Evolutionary conservation across 1,140 invertebrate species (phyloP), one percentile per base, ranked within the genome.

Genomic region (Aporrectodea caliginosa): DNA sequence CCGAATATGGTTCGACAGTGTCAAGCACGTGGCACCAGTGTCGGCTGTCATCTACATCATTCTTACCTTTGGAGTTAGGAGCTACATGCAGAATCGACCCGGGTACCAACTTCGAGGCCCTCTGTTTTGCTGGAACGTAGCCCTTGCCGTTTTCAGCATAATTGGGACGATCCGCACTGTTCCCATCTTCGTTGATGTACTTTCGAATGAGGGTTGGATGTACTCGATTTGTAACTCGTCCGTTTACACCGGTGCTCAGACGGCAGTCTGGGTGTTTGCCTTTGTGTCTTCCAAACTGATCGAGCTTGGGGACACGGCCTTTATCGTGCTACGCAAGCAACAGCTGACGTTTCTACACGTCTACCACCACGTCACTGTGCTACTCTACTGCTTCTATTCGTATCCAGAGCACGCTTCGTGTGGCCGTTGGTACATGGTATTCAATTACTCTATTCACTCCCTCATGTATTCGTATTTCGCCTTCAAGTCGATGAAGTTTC

Each of bases 291-390:
- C 94, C 81, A 96, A 98, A 89, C 90, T 97, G 71, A 94, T 95
- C 0, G 94, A 97, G 87, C 90, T 98, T 6, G 95, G 95, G 31
- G 96, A 98, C 88, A 98, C 96, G 35, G 91, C 97, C 75, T 98
- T 98, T 90, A 94, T 98, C 69, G 94, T 97, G n/a, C 89, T 98
- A 35, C 91, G 95, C 31, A 98, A 97, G 88, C 95, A 97, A 86
- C 94, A 94, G 0, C 90, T 98, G 30, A 97, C 97, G 84, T 97
- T 98, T 88, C 91, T 98, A 0, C 96, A 98, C 88, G 96, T 94
- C 94, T 91, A 91, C 82, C 90, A 91, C 83, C 90, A 91, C 83
- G 88, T 91, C n/a, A 90, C 90, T 22, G 91, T 91, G 1, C 90
- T 98, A 33, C 90, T 98, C 27, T 98, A 97, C 89, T 93, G 94